Evolutionary conservation across 64 coral and sea anemone species (phyloP).

Genomic region (Porites lutea): DNA sequence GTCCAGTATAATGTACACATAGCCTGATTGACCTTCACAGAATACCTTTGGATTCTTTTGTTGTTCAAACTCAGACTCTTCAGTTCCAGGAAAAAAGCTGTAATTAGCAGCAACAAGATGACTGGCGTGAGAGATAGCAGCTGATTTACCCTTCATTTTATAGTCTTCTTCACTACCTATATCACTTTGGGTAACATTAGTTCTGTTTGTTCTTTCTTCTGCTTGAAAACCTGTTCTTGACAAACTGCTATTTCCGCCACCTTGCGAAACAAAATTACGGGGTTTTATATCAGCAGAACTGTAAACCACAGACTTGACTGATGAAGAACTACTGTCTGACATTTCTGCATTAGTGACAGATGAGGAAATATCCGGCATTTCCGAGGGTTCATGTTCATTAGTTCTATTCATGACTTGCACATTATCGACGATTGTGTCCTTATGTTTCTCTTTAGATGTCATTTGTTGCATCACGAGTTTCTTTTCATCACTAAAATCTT

Average conservation of each 20-base stretch:
- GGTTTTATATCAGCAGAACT: constrained; percentile 30
- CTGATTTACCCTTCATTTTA: neutral
- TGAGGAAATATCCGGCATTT: constrained; percentile 7
- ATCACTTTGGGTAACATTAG: constrained; percentile 19
- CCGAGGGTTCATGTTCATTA: neutral
- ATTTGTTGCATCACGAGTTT: constrained; percentile 48
- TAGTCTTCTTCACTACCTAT: constrained; percentile 20
- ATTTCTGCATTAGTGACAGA: neutral
- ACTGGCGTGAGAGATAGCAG: neutral
- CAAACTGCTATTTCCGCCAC: neutral
- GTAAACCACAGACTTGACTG: constrained; percentile 4
- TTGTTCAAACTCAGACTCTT: constrained; percentile 12
- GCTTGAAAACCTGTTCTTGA: constrained; percentile 24
- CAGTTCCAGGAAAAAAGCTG: constrained; percentile 62
- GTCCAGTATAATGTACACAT: too few species aligned
- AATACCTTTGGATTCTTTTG: constrained; percentile 22
- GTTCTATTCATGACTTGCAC: neutral
- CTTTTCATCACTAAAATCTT: constrained; percentile 31
- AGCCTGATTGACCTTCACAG: too few species aligned
- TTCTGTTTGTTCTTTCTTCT: constrained; percentile 30
- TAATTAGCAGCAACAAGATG: constrained; percentile 70
- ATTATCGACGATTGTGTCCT: neutral
- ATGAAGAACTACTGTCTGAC: neutral
- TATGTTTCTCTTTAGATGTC: constrained; percentile 12
- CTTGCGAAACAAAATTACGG: neutral